Evolutionary conservation across 2,113 vertebrate genomes (phyloP).

Genomic region (Meleagris gallopavo): DNA sequence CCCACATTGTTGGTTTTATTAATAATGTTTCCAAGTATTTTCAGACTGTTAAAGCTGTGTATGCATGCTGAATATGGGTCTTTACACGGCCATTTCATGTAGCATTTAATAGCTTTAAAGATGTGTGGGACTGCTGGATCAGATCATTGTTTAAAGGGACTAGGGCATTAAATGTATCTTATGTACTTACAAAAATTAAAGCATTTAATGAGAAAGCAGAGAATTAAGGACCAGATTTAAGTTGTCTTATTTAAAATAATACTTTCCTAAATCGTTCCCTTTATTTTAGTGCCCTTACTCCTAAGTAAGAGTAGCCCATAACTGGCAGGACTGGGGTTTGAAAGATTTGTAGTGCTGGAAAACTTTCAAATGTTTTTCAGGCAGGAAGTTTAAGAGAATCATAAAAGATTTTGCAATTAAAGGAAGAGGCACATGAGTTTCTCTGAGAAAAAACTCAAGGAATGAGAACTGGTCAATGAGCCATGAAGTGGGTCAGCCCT

Average conservation of each 20-base stretch:
- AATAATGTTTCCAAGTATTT: not conserved
- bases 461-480: conserved; percentile 57
- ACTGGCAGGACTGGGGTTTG: not conserved
- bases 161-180: not conserved
- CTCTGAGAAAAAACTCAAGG: conserved; percentile 58
- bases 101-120: not conserved
- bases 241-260: not conserved
- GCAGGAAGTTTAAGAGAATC: conserved; percentile 40
- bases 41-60: not conserved
- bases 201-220: not conserved
- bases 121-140: not conserved
- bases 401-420: conserved; percentile 45
- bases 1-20: not conserved
- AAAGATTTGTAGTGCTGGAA: conserved; percentile 19
- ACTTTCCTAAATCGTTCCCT: not conserved
- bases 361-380: conserved; percentile 7
- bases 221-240: not conserved
- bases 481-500: conserved; percentile 29
- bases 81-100: not conserved
- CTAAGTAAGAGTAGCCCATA: not conserved
- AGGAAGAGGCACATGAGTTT: conserved; percentile 16
- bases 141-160: not conserved
- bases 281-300: not conserved
- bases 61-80: not conserved
- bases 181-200: not conserved